These are phyloP conservation scores for Tapirus terrestris DNA, from an alignment of 2,113 vertebrate genomes.

Conservation along the genomic window DNA sequence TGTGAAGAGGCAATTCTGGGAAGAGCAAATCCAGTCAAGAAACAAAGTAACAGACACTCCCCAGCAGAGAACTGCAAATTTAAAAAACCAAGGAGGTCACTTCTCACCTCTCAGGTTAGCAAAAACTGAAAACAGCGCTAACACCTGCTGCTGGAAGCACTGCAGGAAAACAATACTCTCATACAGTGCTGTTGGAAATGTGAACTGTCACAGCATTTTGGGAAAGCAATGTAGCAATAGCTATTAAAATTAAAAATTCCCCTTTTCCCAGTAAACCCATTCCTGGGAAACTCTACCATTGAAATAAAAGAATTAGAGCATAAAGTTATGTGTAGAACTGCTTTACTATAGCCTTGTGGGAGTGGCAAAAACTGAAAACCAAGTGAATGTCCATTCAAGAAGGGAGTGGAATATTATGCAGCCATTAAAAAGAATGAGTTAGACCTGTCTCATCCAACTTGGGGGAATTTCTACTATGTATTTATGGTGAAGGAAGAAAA, in stretches of 20 bases:
- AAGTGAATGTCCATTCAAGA: neutral
- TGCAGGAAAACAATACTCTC: neutral
- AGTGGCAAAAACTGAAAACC: neutral
- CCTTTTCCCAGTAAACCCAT: neutral
- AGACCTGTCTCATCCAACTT: neutral
- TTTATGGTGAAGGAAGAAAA: slow-evolving; percentile 22
- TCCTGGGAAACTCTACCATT: neutral
- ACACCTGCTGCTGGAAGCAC: neutral
- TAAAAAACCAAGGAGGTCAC: slow-evolving; percentile 26
- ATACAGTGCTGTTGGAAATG: neutral
- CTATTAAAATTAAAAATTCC: neutral
- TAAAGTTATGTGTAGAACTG: neutral
- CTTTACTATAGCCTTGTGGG: neutral
- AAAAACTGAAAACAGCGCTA: slow-evolving; percentile 40
- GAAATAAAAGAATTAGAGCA: neutral
- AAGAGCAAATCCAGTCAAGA: neutral
- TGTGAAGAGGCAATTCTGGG: neutral
- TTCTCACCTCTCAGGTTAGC: slow-evolving; percentile 46
- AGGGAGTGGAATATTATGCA: neutral
- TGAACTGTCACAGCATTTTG: neutral
- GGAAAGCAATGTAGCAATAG: neutral
- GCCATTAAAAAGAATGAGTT: neutral
- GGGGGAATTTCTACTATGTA: neutral
- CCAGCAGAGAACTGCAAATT: slow-evolving; percentile 48
- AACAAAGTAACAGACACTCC: neutral